Evolutionary conservation across 92 coral and sea anemone genomes (phyloP), one percentile per base, ranked within the genome.

Genomic region (Epizoanthus fatuus): DNA sequence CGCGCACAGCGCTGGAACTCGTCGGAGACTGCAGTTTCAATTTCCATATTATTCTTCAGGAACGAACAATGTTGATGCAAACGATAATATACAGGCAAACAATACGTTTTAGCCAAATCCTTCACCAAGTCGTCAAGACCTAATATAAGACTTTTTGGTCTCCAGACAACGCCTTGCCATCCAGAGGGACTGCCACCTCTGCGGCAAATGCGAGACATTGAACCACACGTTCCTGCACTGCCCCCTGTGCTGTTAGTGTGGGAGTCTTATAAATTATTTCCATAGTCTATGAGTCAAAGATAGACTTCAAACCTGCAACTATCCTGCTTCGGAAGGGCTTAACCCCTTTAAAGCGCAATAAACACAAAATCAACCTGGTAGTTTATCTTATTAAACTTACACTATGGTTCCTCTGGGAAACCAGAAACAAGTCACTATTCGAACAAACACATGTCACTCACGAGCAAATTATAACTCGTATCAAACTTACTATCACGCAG

Each of bases 61-160:
- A 40, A 5, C 45, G 45, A 40, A 40, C 45, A 40, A 40, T 40
- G 45, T 40, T 40, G 45, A 40, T 40, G 45, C 45, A 40, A 40
- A 40, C 45, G 45, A 40, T 40, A 40, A 40, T 40, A 40, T 40
- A 40, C 6, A 5, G 45, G 45, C 45, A 40, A 5, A 40, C 45
- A 40, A 40, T 40, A 40, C 4, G 45, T 40, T 40, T 40, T 40
- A 40, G 45, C 45, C 45, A 40, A 40, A 40, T 40, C 5, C 74
- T 68, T 5, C 74, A 69, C 75, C 13, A 53, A 14, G 38, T 69
- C 22, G 75, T 69, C 35, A 69, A 69, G 75, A 69, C 75, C 25
- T 22, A 22, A 22, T 22, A 22, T 29, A 69, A 69, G 51, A 11
- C 55, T 3, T 69, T 25, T 53, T 69, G 4, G 22, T 5, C 29